phyloP scores from a whole-genome alignment of 2,888 invertebrate species.

The Teinopalpus imperialis region DNA sequence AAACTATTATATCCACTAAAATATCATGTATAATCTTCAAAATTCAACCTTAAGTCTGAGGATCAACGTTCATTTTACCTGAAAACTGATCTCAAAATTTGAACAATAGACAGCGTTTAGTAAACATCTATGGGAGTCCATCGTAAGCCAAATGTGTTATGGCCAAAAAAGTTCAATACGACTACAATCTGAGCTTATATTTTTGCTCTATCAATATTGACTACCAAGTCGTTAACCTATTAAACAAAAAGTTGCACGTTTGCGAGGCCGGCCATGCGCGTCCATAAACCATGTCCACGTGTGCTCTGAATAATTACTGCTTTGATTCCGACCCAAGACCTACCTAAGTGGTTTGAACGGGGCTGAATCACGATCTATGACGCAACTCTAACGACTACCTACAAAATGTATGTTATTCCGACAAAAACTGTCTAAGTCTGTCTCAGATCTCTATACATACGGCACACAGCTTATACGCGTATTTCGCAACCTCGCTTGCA shows the following conservation, averaged over 20 bases:
- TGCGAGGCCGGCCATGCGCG: constrained; percentile 62
- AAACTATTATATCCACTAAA: not conserved
- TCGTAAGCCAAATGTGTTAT: constrained; percentile 12
- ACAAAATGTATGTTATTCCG: constrained; percentile 40
- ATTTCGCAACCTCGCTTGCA: constrained; percentile 9
- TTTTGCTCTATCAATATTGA: constrained; percentile 52
- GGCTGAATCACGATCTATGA: constrained; percentile 63
- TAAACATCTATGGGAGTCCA: constrained; percentile 12
- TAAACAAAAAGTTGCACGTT: constrained; percentile 65
- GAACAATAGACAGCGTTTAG: constrained; percentile 16
- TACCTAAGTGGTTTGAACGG: constrained; percentile 52
- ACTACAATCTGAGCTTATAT: constrained; percentile 9
- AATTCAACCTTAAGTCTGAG: constrained; percentile 1
- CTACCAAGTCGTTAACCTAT: constrained; percentile 67
- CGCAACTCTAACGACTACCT: constrained; percentile 50
- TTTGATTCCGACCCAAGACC: constrained; percentile 21
- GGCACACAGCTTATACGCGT: constrained; percentile 13
- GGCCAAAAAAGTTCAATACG: constrained; percentile 15
- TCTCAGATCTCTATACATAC: constrained; percentile 18
- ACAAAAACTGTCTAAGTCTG: constrained; percentile 42
- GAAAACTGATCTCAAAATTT: not conserved
- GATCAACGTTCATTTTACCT: not conserved
- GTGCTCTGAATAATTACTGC: constrained; percentile 73
- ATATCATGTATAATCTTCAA: not conserved
- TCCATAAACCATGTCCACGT: constrained; percentile 70